Conservation (phyloP, 2,888 invertebrate species). For the Stegophylla sp. region DNA sequence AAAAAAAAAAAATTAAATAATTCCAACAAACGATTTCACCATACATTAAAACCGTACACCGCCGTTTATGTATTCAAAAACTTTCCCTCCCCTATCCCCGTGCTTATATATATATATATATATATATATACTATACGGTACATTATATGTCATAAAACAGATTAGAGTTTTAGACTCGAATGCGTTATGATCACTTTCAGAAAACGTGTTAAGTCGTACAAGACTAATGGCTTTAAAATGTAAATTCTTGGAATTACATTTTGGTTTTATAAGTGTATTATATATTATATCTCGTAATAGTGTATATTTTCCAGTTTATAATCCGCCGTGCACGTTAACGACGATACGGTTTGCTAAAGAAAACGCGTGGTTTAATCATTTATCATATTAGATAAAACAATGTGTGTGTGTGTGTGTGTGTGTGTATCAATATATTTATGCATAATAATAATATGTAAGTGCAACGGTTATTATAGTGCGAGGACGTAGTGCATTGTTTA, state of each 20-base stretch:
- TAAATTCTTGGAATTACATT: conserved; percentile 46
- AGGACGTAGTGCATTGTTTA: neutral
- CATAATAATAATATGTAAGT: neutral
- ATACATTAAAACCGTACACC: too few relatives aligned
- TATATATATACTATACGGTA: too few relatives aligned
- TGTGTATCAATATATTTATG: neutral
- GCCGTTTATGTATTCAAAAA: too few relatives aligned
- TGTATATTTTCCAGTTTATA: conserved; percentile 25
- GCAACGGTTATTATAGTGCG: neutral
- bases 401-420: neutral
- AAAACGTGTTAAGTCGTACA: conserved; percentile 32
- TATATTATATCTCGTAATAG: too few relatives aligned
- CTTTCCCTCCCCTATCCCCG: neutral
- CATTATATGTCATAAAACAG: conserved; percentile 18
- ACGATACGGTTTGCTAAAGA: conserved; percentile 40
- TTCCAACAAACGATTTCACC: too few relatives aligned
- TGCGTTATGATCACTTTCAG: conserved; percentile 19
- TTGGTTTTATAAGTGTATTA: conserved; percentile 6
- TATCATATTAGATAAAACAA: conserved; percentile 23
- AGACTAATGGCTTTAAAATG: conserved; percentile 49
- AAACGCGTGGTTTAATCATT: neutral
- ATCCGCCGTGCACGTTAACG: conserved; percentile 12
- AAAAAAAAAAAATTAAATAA: too few relatives aligned
- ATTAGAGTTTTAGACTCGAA: conserved; percentile 21
- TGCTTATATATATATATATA: neutral